Evolutionary conservation across 1,140 invertebrate genomes (phyloP), one percentile per base, ranked within the genome.

Genomic region (Ceratina japonica): DNA sequence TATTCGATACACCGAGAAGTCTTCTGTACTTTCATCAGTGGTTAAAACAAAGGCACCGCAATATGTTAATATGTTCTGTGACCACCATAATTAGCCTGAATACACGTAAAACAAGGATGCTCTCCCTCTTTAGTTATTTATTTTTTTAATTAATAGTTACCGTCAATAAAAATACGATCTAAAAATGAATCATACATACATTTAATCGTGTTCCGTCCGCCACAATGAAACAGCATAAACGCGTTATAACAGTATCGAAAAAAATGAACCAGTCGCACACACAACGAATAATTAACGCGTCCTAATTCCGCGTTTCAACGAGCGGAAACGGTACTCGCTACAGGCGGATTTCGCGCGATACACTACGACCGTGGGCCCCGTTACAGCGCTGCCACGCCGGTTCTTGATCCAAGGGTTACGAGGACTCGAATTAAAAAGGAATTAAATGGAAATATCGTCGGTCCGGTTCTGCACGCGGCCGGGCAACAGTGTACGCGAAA

Each of bases 351-450:
- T 58, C 52, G 51, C 52, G 27, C 52, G 66, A 37, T 4, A 56
- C 4, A 5, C 18, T 24, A 2, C 44, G 3, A 7, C 24, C 18
- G 7, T 24, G 16, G 7, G 52, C 44, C 24, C 18, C 27, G 27
- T 56, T 18, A 22, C 20, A 7, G 54, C 54, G 54, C 13, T 18
- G 54, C 54, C 54, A n/a, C 61, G 61, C 61, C 18, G 3, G 10
- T 72, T 49, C 37, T n/a, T 51, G 51, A 52, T 31, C 51, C 16
- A 12, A 10, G 52, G 52, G 66, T 69, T 31, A 56, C 49, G 16
- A 24, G 65, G 65, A 58, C 69, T 58, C 49, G 59, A 31, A 74
- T 64, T 64, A 63, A 74, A 74, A 74, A 10, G 5, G 24, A 63
- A 74, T 74, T 64, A 64, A 31, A 7, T 12, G 8, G 18, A 20